These are phyloP conservation scores for Mesoclemmys tuberculata DNA, from an alignment of 2,113 vertebrate genomes.

Conservation along the genomic window DNA sequence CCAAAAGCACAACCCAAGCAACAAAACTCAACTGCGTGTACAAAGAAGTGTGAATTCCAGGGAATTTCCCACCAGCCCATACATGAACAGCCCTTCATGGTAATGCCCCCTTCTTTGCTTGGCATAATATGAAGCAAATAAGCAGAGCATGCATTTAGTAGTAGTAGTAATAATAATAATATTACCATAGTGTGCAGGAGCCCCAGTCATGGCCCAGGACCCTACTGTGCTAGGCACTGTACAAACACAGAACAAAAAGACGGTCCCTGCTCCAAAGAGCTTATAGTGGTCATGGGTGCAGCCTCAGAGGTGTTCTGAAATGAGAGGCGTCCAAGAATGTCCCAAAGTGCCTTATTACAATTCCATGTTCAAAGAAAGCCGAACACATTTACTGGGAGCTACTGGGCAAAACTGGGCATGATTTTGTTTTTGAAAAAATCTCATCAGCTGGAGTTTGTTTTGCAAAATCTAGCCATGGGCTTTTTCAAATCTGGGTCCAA, in stretches of 20 bases:
- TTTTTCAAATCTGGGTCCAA: not conserved
- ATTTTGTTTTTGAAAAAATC: not conserved
- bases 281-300: rapidly evolving
- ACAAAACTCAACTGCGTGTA: not conserved
- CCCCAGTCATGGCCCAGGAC: not conserved
- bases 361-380: not conserved
- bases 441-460: not conserved
- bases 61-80: rapidly evolving
- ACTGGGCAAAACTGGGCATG: rapidly evolving
- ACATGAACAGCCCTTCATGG: not conserved
- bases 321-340: not conserved
- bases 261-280: not conserved
- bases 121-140: not conserved
- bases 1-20: not conserved
- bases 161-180: not conserved
- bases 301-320: not conserved
- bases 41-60: not conserved
- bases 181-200: not conserved
- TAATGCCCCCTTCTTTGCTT: not conserved
- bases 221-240: not conserved
- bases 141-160: not conserved
- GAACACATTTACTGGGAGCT: not conserved
- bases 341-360: not conserved
- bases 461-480: not conserved
- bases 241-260: not conserved